Base-by-base conservation (phyloP, 2,797 vertebrate genomes). In the Setipinna tenuifilis region DNA sequence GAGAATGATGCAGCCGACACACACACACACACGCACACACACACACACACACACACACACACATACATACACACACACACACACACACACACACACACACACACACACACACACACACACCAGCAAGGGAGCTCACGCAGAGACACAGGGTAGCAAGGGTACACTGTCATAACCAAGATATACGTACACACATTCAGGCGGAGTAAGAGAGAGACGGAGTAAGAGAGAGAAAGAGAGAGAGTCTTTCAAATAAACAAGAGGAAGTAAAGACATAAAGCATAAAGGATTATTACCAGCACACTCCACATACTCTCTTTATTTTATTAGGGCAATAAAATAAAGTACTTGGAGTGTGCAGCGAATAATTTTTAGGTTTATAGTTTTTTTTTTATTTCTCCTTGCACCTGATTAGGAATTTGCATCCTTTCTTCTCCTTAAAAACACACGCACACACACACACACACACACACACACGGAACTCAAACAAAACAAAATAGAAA, bases 61-160 rank as follows among this genome's bases (percentile, higher is more conserved):
- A 25, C 62, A 68, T 9, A 68, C 62, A 68, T 9, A 28, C 6
- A 68, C 62, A 68, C 62, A 68, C 23, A 68, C 23, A 68, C 62
- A 68, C 10, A 68, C 62, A 68, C 23, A 68, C 62, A 68, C 62
- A 68, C n/a, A 68, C 23, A 68, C n/a, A 25, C 62, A 68, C n/a
- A 68, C 62, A 14, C 25, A 16, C 61, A 25, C 61, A 10, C 59
- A 62, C 6, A 62, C 19, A 6, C 59, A 62, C 59, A 68, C 65
- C 58, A 61, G 14, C 14, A 54, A 54, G 50, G 50, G 50, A 54
- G 35, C 35, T 41, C 5, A 41, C 35, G 5, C 35, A 41, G 5
- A 41, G 35, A 41, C 35, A 41, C 35, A 41, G 5, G 35, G 35
- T 41, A 41, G 35, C 35, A 41, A 41, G 35, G 35, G 5, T 2